Base-by-base conservation (phyloP, 2,113 vertebrate genomes). In the Oncorhynchus kisutch region DNA sequence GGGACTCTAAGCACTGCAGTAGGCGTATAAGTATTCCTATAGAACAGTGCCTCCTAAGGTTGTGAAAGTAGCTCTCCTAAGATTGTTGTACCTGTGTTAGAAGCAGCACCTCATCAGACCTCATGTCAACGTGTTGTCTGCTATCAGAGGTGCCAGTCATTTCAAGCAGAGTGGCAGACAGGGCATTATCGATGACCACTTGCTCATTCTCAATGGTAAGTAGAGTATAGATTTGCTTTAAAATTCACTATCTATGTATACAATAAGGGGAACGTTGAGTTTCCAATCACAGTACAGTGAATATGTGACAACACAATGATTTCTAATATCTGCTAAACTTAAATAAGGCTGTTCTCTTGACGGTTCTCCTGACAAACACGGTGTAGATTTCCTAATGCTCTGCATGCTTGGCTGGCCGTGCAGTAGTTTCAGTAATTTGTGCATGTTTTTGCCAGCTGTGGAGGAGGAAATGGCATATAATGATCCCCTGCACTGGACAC, bases 381-480 rank as follows among this genome's bases (percentile, higher is more conserved):
- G 39, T 45, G 39, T 6, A 57, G 4, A 57, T 18, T 20, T 57
- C 16, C 18, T 4, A 20, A 16, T 31, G 57, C 60, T 39, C 18
- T 39, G 57, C 9, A 62, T 62, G 57, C 14, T 45, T 73, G 57
- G n/a, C 59, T 73, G 71, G n/a, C 59, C 54, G 4, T 20, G 1
- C 54, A 51, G 54, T 57, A 22, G 57, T 45, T 39, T 49, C 18
- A 2, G 16, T 25, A 60, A 73, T 73, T 60, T 39, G 29, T 49
- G 29, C 49, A 71, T 73, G 54, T 73, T 39, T 25, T 25, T 62
- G 57, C 71, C 57, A 60, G 54, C 57, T 73, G 71, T n/a, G 59
- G 54, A 73, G 57, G 54, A 57, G 54, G 18, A 57, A 57, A 20
- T 7, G 16, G 16, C 54, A 57, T 22, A 62, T 73, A 65, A 48